Evolutionary conservation across 2,888 invertebrate species (phyloP).

Genomic region (Heteropelma amictum): DNA sequence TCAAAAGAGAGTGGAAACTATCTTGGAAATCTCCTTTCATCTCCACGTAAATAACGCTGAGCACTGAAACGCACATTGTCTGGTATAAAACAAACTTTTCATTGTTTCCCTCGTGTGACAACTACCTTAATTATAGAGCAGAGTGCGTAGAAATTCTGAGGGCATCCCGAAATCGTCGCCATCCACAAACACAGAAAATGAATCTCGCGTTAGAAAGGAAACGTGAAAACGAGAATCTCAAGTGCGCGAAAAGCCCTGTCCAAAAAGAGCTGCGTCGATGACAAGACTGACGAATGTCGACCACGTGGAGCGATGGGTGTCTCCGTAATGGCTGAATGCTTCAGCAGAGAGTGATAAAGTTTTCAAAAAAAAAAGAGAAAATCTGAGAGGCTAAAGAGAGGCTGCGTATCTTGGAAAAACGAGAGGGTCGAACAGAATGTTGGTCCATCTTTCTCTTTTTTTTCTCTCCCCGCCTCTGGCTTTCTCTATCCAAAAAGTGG

Average conservation of each 20-base stretch:
- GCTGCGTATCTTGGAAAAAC: conserved; percentile 32
- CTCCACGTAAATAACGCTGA: too few species aligned
- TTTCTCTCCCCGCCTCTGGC: conserved; percentile 12
- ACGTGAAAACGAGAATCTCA: conserved; percentile 25
- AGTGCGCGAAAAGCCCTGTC: conserved; percentile 45
- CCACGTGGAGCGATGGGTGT: conserved; percentile 46
- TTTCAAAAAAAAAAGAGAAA: conserved; percentile 28
- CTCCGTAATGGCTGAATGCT: background rate
- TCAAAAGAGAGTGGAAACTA: too few species aligned
- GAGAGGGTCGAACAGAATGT: conserved; percentile 28
- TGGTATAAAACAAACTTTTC: too few species aligned
- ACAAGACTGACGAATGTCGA: conserved; percentile 46
- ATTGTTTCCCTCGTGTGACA: too few species aligned
- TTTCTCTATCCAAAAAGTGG: background rate
- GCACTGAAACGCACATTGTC: too few species aligned
- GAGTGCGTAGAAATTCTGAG: too few species aligned
- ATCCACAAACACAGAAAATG: background rate
- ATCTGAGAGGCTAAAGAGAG: conserved; percentile 36
- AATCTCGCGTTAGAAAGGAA: conserved; percentile 1
- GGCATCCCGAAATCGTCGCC: background rate
- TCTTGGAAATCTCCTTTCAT: too few species aligned
- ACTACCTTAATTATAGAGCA: too few species aligned
- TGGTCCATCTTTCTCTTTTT: background rate
- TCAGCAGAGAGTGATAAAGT: background rate
- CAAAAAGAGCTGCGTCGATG: conserved; percentile 41